These are phyloP conservation scores for Cariama cristata DNA, from an alignment of 2,113 vertebrate genomes.

Conservation along the genomic window DNA sequence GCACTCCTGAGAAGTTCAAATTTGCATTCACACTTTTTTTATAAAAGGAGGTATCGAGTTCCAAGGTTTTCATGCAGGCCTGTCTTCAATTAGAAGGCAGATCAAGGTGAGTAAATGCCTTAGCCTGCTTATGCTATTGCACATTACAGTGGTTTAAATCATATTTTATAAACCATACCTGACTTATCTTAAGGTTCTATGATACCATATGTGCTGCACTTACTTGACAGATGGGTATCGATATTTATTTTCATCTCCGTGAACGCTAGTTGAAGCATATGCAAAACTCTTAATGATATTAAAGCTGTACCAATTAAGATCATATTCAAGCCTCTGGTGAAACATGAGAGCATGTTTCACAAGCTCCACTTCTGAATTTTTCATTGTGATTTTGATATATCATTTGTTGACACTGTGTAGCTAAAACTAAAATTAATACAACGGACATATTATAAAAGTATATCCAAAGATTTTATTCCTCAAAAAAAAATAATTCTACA, in stretches of 20 bases:
- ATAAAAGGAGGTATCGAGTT: background rate
- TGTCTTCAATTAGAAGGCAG: background rate
- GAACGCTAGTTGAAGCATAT: conserved; percentile 74
- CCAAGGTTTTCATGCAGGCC: background rate
- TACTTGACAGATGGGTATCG: conserved; percentile 74
- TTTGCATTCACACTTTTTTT: background rate
- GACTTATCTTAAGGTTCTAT: conserved; percentile 70
- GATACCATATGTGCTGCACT: conserved; percentile 66
- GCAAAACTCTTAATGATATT: conserved; percentile 71
- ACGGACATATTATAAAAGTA: background rate
- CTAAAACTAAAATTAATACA: conserved; percentile 27
- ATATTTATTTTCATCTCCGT: conserved; percentile 73
- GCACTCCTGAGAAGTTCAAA: background rate
- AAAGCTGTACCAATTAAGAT: conserved; percentile 73
- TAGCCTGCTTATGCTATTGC: background rate
- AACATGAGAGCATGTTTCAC: conserved; percentile 48
- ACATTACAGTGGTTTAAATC: conserved; percentile 32
- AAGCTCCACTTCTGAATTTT: conserved; percentile 50
- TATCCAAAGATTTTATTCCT: background rate
- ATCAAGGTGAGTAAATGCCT: conserved; percentile 57
- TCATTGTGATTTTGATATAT: conserved; percentile 27
- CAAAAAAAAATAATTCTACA: conserved; percentile 26
- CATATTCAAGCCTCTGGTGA: conserved; percentile 61
- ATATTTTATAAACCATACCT: conserved; percentile 53
- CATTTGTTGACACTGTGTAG: conserved; percentile 6